These are phyloP conservation scores for Stenchaetothrips biformis DNA, from an alignment of 2,888 invertebrate genomes.

Conservation along the genomic window DNA sequence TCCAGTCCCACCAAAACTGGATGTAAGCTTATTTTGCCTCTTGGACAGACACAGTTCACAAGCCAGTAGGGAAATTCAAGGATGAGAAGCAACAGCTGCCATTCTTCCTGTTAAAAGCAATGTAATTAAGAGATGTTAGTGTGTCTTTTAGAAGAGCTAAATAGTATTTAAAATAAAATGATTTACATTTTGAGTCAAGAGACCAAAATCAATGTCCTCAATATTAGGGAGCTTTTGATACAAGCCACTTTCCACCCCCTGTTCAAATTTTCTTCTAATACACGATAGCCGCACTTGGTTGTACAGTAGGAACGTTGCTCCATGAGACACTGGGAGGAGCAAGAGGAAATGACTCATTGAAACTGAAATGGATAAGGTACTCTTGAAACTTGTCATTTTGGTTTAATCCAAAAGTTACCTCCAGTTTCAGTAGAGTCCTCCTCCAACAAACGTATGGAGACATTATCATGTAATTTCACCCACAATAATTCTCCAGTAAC, in stretches of 20 bases:
- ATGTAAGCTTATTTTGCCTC: neutral
- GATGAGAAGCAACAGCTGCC: neutral
- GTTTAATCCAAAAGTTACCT: neutral
- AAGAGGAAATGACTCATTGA: neutral
- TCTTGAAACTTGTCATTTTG: neutral
- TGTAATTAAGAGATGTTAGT: neutral
- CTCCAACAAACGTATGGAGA: neutral
- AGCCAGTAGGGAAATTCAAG: neutral
- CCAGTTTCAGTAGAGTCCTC: neutral
- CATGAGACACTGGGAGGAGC: neutral
- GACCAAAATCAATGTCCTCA: neutral
- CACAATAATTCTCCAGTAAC: neutral
- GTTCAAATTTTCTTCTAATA: constrained; percentile 2
- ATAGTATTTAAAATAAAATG: neutral
- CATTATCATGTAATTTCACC: constrained; percentile 12
- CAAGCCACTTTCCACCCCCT: neutral
- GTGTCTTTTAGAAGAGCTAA: neutral
- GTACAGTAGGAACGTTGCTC: neutral
- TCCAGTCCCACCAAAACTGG: neutral
- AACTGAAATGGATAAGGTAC: neutral
- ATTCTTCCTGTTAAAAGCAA: neutral
- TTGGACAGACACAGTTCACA: neutral
- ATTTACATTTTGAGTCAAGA: neutral
- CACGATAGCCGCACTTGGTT: neutral
- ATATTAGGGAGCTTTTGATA: neutral